Percentiles rank a stretch among this genome's conserved stretches.
phyloP scores from a whole-genome alignment of 2,113 vertebrate genomes.

The Mobula hypostoma region DNA sequence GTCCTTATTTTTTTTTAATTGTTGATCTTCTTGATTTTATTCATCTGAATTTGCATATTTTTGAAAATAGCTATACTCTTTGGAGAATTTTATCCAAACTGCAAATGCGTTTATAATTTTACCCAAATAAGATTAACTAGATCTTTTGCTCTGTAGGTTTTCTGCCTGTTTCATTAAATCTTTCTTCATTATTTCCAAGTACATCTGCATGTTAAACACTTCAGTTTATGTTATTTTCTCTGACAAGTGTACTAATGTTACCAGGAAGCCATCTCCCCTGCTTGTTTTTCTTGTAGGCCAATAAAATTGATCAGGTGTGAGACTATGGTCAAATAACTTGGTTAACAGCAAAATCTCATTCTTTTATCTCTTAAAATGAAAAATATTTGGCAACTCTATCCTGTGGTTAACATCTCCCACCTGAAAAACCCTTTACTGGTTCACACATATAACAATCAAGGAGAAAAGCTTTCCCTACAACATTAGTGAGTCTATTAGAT shows the following conservation, averaged over 20 bases:
- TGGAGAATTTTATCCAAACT: not conserved
- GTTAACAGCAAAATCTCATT: constrained; percentile 15
- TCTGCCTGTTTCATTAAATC: not conserved
- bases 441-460: constrained; percentile 23
- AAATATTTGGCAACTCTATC: constrained; percentile 27
- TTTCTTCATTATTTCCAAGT: not conserved
- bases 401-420: constrained; percentile 33
- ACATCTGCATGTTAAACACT: not conserved
- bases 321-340: constrained; percentile 28
- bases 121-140: not conserved
- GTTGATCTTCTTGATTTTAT: not conserved
- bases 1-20: not conserved
- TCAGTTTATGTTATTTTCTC: not conserved
- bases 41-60: not conserved
- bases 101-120: not conserved
- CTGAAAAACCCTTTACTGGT: constrained; percentile 21
- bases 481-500: constrained; percentile 33
- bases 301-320: constrained; percentile 33
- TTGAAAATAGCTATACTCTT: not conserved
- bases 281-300: not conserved
- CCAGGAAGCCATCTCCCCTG: not conserved
- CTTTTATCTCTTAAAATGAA: constrained; percentile 1
- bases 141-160: not conserved
- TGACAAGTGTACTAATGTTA: not conserved
- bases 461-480: constrained; percentile 20